Evolutionary conservation across 2,797 vertebrate genomes (phyloP), one percentile per base, ranked within the genome.

Genomic region (Gastrophryne carolinensis): DNA sequence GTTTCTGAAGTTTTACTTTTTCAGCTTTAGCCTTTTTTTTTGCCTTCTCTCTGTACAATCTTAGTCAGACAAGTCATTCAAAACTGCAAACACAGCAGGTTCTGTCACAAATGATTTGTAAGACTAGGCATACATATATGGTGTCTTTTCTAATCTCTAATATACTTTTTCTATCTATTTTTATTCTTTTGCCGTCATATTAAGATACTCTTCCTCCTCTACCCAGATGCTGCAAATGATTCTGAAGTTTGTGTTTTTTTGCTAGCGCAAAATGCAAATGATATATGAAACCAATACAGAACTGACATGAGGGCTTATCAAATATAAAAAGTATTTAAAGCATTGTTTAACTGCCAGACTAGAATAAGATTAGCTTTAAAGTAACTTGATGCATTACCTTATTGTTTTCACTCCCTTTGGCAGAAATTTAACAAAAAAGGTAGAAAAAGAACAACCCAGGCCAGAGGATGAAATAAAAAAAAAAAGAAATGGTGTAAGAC

Each of bases 401-500:
- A 13, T 78, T 67, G 63, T 49, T 4, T 78, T 85, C 73, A 50
- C 1, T 6, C 50, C 63, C 54, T 80, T 60, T 68, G 44, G 75
- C 72, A 78, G 79, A 84, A 56, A 0, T 23, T 56, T 5, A 27
- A 60, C 80, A 84, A 73, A 54, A 68, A 37, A 17, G 29, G 7
- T 11, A 52, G 37, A 72, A 32, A 53, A 64, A 2, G 12, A 11
- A 47, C 47, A 41, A 49, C 26, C 5, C 23, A 41, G 65, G 37
- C 0, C 0, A 65, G 80, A 58, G 0, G 24, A 82, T 78, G 35
- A 57, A 56, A 54, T 65, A 65, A 82, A 81, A 84, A 82, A 81
- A 84, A 82, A 80, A 82, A 81, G 74, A 84, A 73, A 79, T 82
- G 75, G 34, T 66, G 76, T 79, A 80, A 79, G 70, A 75, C 68